Base-by-base conservation (phyloP, 2,797 vertebrate genomes). In the Catostomus latipinnis region DNA sequence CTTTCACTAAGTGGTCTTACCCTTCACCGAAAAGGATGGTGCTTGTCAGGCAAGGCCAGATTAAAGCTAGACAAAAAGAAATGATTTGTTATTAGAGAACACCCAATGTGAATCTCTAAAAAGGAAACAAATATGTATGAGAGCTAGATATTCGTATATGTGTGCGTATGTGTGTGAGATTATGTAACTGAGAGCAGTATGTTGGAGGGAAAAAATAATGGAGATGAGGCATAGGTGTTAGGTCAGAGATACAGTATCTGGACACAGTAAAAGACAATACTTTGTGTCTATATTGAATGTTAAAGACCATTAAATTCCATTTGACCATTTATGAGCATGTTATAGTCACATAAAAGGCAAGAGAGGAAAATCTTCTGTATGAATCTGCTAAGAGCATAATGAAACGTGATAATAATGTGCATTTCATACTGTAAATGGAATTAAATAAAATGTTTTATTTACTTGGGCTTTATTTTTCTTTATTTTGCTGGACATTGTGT, bases 1-100 rank as follows among this genome's bases (percentile, higher is more conserved):
- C 96, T 96, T 96, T 94, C 95, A 95, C 93, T 97, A 98, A 98
- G 96, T 97, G 96, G 96, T 98, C 96, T 96, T 95, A 94, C 94
- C 93, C 94, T 97, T 98, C 97, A 98, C 92, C 90, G 94, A 96
- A 98, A 98, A 98, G 96, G 96, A 99, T 98, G 97, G 96, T 93
- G 89, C 94, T 96, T 99, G 98, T 99, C 98, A 98, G 95, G 93
- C 94, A 92, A 92, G 91, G 94, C 96, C 95, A 98, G 98, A 99
- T 99, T 99, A 99, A 99, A 99, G 96, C 95, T 96, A 96, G 95
- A 97, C 95, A 93, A 95, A 97, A 97, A 98, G 96, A 97, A 98
- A 97, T 98, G 97, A 98, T 99, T 97, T 98, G 98, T 99, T 99
- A 96, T 99, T 98, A 97, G 95, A 96, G 95, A 97, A 97, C 94